These are phyloP conservation scores for Leptobrachium ailaonicum DNA, from an alignment of 2,113 vertebrate genomes.

Conservation along the genomic window DNA sequence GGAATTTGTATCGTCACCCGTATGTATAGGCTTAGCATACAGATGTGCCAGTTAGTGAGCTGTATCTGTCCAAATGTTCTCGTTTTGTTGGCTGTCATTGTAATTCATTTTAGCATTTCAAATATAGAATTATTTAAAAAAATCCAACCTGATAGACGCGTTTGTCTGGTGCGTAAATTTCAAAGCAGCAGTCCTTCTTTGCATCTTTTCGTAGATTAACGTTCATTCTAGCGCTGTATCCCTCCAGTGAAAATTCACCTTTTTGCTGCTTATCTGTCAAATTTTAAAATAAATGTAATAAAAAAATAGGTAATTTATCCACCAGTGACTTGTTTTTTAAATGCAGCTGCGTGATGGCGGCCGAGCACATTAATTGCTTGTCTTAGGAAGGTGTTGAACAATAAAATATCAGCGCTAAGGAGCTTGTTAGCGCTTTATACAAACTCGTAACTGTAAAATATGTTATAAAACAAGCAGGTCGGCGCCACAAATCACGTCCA, in stretches of 20 bases:
- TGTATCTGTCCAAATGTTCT: conserved; percentile 69
- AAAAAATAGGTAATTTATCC: conserved; percentile 42
- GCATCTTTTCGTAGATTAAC: conserved; percentile 86
- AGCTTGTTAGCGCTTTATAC: no score
- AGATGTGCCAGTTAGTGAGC: conserved; percentile 58
- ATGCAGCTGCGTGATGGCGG: no score
- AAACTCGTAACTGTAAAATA: no score
- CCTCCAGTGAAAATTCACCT: conserved; percentile 90
- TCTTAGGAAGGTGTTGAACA: no score
- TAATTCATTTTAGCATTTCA: conserved; percentile 71
- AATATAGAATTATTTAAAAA: conserved; percentile 61
- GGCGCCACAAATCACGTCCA: no score
- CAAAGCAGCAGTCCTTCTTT: conserved; percentile 97
- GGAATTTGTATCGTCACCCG: background rate
- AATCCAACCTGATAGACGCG: conserved; percentile 89
- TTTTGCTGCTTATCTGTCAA: conserved; percentile 96
- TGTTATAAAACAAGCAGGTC: no score
- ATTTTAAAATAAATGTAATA: conserved; percentile 60
- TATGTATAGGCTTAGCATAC: conserved; percentile 52
- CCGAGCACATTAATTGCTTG: no score
- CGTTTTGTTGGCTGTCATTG: conserved; percentile 63
- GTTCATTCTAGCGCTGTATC: conserved; percentile 89
- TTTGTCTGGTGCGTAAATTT: conserved; percentile 92
- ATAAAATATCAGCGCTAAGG: no score
- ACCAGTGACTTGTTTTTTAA: background rate